Conservation (phyloP, 2,113 vertebrate genomes). For the Dendrocopos noguchii region DNA sequence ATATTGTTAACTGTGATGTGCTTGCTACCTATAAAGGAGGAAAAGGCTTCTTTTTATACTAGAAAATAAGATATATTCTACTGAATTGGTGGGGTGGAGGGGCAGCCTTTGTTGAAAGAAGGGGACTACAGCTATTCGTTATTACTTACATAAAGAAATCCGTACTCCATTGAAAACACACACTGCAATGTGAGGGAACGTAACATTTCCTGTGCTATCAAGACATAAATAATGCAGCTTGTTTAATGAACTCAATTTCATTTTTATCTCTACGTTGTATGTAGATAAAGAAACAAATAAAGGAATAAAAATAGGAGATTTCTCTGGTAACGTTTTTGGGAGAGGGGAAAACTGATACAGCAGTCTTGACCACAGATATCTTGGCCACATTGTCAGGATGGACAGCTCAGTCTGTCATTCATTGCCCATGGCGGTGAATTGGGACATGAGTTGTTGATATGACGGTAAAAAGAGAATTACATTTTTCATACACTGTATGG, state of each 20-base stretch:
- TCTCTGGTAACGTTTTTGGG: neutral
- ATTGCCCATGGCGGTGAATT: conserved; percentile 24
- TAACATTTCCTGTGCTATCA: conserved; percentile 42
- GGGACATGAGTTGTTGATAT: conserved; percentile 60
- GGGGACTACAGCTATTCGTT: conserved; percentile 56
- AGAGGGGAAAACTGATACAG: neutral
- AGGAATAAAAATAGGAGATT: conserved; percentile 39
- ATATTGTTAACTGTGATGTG: conserved; percentile 63
- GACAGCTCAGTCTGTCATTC: conserved; percentile 61
- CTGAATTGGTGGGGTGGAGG: neutral
- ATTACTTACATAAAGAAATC: conserved; percentile 63
- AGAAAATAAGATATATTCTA: conserved; percentile 62
- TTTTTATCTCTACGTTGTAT: conserved; percentile 65
- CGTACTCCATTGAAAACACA: conserved; percentile 24
- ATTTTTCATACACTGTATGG: conserved; percentile 54
- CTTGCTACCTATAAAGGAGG: conserved; percentile 56
- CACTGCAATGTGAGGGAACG: conserved; percentile 2
- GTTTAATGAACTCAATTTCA: conserved; percentile 69
- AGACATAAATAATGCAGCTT: conserved; percentile 51
- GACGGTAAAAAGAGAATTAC: conserved; percentile 67
- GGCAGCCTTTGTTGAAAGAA: conserved; percentile 55
- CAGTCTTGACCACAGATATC: conserved; percentile 38
- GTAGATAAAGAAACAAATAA: conserved; percentile 69
- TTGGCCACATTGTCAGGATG: conserved; percentile 52
- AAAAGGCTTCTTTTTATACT: conserved; percentile 41